phyloP scores from a whole-genome alignment of 2,113 vertebrate genomes.

The Leucopsar rothschildi region DNA sequence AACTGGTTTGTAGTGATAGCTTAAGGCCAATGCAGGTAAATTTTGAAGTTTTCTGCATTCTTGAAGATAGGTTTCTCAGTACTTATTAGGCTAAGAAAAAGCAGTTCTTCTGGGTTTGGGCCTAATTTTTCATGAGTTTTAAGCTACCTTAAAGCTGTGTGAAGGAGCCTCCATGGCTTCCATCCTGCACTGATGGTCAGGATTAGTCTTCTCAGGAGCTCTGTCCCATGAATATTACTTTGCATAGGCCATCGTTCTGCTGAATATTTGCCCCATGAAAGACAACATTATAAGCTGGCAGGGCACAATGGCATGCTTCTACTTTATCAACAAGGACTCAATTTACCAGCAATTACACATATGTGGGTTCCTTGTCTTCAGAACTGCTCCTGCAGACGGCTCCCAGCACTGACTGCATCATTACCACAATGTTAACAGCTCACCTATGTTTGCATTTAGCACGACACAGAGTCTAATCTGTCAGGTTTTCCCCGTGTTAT shows the following conservation, averaged over 20 bases:
- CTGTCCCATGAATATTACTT: background rate
- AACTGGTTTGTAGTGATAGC: background rate
- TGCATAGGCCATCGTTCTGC: background rate
- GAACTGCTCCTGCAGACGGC: background rate
- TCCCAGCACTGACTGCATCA: background rate
- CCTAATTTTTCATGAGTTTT: background rate
- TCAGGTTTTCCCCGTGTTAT: background rate
- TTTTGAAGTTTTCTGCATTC: background rate
- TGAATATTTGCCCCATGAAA: constrained; percentile 24
- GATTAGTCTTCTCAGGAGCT: background rate
- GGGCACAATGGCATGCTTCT: constrained; percentile 26
- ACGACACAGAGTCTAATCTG: background rate
- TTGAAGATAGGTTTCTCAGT: background rate
- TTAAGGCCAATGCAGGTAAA: background rate
- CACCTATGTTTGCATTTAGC: background rate
- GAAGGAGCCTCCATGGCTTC: background rate
- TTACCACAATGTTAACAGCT: background rate
- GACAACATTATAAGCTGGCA: constrained; percentile 49
- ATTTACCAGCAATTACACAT: constrained; percentile 25
- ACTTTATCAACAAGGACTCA: constrained; percentile 50
- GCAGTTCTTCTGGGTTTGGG: background rate
- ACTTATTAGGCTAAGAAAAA: background rate
- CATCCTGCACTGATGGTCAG: background rate
- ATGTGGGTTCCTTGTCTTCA: background rate
- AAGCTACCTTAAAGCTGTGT: background rate